These are phyloP conservation scores for Pachymerium ferrugineum DNA, from an alignment of 2,888 invertebrate genomes.

Conservation along the genomic window DNA sequence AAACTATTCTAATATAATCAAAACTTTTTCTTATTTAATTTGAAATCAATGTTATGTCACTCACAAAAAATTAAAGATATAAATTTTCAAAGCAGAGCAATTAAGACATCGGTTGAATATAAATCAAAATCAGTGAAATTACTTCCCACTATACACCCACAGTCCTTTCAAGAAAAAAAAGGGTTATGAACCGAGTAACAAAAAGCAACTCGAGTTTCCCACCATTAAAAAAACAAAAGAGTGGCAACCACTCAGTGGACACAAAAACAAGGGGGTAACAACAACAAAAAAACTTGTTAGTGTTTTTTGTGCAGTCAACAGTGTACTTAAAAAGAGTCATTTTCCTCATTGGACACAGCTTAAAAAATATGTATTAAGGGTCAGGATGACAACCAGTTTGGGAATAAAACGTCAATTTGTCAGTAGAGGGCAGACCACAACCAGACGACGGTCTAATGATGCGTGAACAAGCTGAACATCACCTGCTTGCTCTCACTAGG, in stretches of 20 bases:
- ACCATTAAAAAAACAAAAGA: constrained; percentile 19
- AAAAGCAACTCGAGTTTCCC: not conserved
- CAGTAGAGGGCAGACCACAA: not conserved
- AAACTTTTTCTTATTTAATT: too few relatives aligned
- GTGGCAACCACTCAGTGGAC: not conserved
- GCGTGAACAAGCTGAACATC: constrained; percentile 1
- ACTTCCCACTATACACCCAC: constrained; percentile 12
- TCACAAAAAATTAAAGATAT: not conserved
- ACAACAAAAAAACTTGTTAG: not conserved
- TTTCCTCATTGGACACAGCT: not conserved
- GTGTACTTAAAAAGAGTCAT: not conserved
- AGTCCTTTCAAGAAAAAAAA: constrained; percentile 23
- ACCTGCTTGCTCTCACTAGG: not conserved
- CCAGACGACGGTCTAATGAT: constrained; percentile 3
- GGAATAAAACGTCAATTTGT: not conserved
- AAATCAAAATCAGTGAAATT: constrained; percentile 5
- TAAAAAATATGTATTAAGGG: not conserved
- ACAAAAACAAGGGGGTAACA: not conserved
- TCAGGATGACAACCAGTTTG: not conserved
- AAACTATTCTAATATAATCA: not conserved
- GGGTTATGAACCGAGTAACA: constrained; percentile 12
- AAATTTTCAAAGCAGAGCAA: constrained; percentile 14
- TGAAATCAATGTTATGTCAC: constrained; percentile 1
- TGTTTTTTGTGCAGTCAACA: constrained; percentile 2
- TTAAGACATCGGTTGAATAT: constrained; percentile 8